Percentiles rank a stretch among this genome's conserved stretches.
Conservation (phyloP, 2,888 invertebrate genomes). For the Rhamnusium bicolor region DNA sequence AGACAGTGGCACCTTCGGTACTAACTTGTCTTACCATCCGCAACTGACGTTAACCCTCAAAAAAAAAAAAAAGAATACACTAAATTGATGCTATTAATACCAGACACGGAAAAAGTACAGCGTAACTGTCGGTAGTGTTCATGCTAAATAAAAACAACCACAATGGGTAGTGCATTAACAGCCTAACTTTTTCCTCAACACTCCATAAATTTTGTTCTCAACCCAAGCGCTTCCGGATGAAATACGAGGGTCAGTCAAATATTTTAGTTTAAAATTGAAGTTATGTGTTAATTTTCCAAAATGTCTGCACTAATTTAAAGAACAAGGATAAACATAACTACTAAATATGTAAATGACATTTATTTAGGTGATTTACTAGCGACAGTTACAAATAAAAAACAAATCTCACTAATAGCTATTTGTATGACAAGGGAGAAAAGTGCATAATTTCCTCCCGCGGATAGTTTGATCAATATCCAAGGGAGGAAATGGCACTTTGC, state of each 20-base stretch:
- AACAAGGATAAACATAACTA: too few relatives aligned
- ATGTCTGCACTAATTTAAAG: too few relatives aligned
- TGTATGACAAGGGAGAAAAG: too few relatives aligned
- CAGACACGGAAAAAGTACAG: conserved; percentile 30
- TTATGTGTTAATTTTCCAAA: too few relatives aligned
- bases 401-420: too few relatives aligned
- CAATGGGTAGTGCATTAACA: conserved; percentile 16
- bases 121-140: conserved; percentile 35
- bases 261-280: not conserved
- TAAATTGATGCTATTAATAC: conserved; percentile 43
- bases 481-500: too few relatives aligned
- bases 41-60: conserved; percentile 28
- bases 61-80: conserved; percentile 36
- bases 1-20: conserved; percentile 50
- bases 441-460: too few relatives aligned
- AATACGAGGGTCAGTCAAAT: not conserved
- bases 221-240: not conserved
- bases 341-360: too few relatives aligned
- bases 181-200: conserved; percentile 13
- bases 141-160: conserved; percentile 24
- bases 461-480: too few relatives aligned
- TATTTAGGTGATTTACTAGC: too few relatives aligned
- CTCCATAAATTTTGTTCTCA: conserved; percentile 11
- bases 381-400: too few relatives aligned
- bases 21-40: conserved; percentile 41